Evolutionary conservation across 2,797 vertebrate genomes (phyloP), one percentile per base, ranked within the genome.

Genomic region (Clarias fuscus): DNA sequence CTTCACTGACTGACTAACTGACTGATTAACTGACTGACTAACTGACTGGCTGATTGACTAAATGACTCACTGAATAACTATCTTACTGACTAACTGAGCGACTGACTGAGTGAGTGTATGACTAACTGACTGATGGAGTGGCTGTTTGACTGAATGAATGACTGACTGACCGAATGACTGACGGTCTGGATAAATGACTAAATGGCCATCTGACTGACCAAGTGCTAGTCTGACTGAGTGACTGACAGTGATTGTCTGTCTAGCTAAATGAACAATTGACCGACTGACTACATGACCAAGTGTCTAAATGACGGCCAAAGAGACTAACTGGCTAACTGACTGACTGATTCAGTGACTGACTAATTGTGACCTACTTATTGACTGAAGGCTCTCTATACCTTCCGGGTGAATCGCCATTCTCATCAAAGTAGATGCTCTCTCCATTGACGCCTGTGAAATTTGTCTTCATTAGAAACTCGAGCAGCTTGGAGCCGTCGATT

Each of bases 391-490:
- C 33, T 13, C 72, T n/a, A 14, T 96, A 98, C 98, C 98, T 98
- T 95, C 98, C 98, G 53, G 97, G 98, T 0, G 98, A 99, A 91
- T 99, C 98, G 65, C 98, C 98, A 0, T 99, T 99, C 90, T 95
- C 97, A 89, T 99, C 98, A 78, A 99, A 99, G 83, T 97, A 91
- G 92, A 99, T 99, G 89, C 95, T 96, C 87, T 99, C 98, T 70
- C 97, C 97, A 4, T 97, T 97, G 86, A 99, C 98, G 0, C 98
- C 98, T 0, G 97, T 99, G 88, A 99, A 99, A 89, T 99, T 99
- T 15, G 98, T 97, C 94, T 97, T 99, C 98, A 99, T 99, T 43
- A 99, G 93, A 77, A 97, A 98, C 89, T 99, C 98, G 84, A 99
- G 92, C 64, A 99, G 97, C 67, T 96, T 99, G 78, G 97, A 92